Percentiles rank a stretch among this genome's conserved stretches.
Conservation (phyloP, 2,888 invertebrate species). For the Cephonodes hylas region DNA sequence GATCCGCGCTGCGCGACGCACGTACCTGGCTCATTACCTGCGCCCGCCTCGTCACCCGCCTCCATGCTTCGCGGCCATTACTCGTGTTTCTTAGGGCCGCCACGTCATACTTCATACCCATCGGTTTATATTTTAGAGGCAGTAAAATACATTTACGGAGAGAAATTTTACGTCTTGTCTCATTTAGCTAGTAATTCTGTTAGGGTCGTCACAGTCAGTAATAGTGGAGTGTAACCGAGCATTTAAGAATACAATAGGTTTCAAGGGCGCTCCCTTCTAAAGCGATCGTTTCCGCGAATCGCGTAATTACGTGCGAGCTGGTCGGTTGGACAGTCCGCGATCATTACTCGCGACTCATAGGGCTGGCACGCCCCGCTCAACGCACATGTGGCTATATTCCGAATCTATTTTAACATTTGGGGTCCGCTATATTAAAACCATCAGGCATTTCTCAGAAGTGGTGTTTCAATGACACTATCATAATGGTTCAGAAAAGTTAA, state of each 20-base stretch:
- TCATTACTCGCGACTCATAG: not conserved
- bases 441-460: too few relatives aligned
- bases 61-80: conserved; percentile 16
- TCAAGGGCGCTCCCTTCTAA: conserved; percentile 6
- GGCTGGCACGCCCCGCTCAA: too few relatives aligned
- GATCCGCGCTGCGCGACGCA: conserved; percentile 28
- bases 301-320: not conserved
- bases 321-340: not conserved
- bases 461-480: too few relatives aligned
- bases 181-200: not conserved
- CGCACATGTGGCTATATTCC: too few relatives aligned
- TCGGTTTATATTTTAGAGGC: not conserved
- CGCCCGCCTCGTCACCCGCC: conserved; percentile 25
- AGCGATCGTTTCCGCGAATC: conserved; percentile 9
- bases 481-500: too few relatives aligned
- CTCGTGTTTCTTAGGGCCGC: conserved; percentile 4
- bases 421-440: too few relatives aligned
- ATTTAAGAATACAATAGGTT: not conserved
- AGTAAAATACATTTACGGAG: not conserved
- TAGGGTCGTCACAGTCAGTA: not conserved
- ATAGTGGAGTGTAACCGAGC: not conserved
- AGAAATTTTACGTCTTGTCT: not conserved
- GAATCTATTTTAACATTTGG: too few relatives aligned
- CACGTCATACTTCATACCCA: not conserved
- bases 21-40: conserved; percentile 59